Percentiles rank a stretch among this genome's conserved stretches.
Conservation (phyloP, 1,140 invertebrate species). For the Phortica variegata region DNA sequence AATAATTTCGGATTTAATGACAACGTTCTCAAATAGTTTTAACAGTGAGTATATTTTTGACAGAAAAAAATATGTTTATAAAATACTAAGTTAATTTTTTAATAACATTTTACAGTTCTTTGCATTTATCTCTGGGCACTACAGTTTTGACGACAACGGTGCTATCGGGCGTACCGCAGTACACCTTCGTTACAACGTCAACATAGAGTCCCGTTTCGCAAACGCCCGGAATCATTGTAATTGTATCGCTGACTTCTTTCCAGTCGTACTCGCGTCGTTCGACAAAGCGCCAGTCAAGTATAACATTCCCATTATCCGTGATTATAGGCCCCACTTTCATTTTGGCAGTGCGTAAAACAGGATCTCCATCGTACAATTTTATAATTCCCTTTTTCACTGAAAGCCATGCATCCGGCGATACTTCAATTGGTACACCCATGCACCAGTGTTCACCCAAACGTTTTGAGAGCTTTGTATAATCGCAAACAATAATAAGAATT, state of each 20-base stretch:
- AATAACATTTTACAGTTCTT: too few relatives aligned
- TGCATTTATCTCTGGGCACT: too few relatives aligned
- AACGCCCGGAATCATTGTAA: conserved; percentile 86
- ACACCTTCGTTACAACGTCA: conserved; percentile 81
- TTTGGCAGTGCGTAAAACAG: conserved; percentile 74
- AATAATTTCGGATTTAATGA: too few relatives aligned
- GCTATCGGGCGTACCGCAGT: conserved; percentile 85
- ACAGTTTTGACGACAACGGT: conserved; percentile 61
- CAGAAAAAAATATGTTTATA: too few relatives aligned
- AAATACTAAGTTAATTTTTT: too few relatives aligned
- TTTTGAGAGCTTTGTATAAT: conserved; percentile 84
- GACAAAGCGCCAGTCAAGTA: conserved; percentile 89
- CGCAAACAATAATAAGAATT: conserved; percentile 81
- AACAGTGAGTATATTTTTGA: too few relatives aligned
- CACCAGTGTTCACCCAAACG: conserved; percentile 84
- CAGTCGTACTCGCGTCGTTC: conserved; percentile 67
- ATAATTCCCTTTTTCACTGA: conserved; percentile 77
- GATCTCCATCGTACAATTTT: conserved; percentile 69
- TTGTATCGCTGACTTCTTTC: conserved; percentile 67
- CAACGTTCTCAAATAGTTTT: too few relatives aligned
- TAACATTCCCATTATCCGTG: conserved; percentile 96
- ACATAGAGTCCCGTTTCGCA: conserved; percentile 93
- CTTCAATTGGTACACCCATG: conserved; percentile 92
- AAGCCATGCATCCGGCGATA: conserved; percentile 82
- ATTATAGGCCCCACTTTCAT: conserved; percentile 90